Evolutionary conservation across 2,888 invertebrate species (phyloP), one percentile per base, ranked within the genome.

Genomic region (Petrolisthes cinctipes): DNA sequence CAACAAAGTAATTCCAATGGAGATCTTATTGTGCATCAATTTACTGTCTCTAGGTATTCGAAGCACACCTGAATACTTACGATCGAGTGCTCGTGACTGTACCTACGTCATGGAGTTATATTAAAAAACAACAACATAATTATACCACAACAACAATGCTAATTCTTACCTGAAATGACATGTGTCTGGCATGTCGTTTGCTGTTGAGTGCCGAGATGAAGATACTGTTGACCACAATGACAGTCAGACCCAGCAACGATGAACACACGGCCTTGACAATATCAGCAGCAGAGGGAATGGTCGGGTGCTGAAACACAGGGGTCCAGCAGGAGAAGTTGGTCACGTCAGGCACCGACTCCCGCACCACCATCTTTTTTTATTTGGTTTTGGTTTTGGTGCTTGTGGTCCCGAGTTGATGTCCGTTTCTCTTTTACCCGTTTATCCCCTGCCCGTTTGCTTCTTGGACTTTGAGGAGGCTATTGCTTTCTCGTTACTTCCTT

Each of bases 141-240:
- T 53, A 57, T 20, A 9, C n/a, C 1, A 71, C n/a, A 7, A n/a
- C 0, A 17, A 85, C 68, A 92, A 37, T 37, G 2, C 37, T 37
- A 37, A 1, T 37, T 37, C 93, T 93, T 93, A 97, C 97, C 96
- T 97, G 97, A 92, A 96, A 96, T 92, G 97, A 97, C 92, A 97
- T 97, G 92, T 96, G 97, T 92, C 96, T 96, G 92, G 96, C 95
- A 93, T 96, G 97, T 90, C 96, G 94, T 83, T 96, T 94, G 93
- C 96, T 97, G 93, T 97, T 97, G 92, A 97, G 95, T 82, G 97
- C 97, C 11, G 85, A 61, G 57, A 89, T 87, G 85, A 89, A 89
- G 61, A 89, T 57, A 76, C 78, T 85, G 85, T 97, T 97, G 76
- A 97, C 96, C 61, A 95, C 95, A 75, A 97, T 95, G 91, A 97